phyloP scores from a whole-genome alignment of 2,113 vertebrate species.

The Scophthalmus maximus region DNA sequence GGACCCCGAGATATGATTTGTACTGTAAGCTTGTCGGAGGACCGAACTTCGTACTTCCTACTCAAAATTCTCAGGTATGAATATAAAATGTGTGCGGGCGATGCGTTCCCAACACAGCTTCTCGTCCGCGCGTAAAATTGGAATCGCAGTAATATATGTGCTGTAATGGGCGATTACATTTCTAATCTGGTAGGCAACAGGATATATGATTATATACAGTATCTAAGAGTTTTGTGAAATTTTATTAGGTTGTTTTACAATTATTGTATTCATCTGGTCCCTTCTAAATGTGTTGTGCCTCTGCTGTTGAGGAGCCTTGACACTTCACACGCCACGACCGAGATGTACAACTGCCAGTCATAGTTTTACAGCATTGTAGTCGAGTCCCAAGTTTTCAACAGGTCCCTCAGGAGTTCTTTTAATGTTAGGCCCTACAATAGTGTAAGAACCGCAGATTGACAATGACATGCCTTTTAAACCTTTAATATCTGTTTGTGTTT shows the following conservation, averaged over 20 bases:
- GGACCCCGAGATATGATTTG: conserved; percentile 81
- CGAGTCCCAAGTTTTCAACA: conserved; percentile 30
- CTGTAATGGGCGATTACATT: background rate
- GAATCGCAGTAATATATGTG: background rate
- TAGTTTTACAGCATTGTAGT: conserved; percentile 45
- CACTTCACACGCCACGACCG: background rate
- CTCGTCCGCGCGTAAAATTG: background rate
- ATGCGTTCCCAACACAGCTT: background rate
- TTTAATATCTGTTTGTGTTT: background rate
- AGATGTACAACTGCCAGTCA: conserved; percentile 54
- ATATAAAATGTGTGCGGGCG: conserved; percentile 1
- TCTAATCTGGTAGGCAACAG: background rate
- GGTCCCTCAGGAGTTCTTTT: conserved; percentile 8
- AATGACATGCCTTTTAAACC: background rate
- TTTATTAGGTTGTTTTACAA: background rate
- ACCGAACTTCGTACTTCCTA: conserved; percentile 77
- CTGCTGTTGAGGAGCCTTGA: conserved; percentile 1
- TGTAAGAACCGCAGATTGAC: conserved; percentile 2
- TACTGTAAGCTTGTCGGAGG: conserved; percentile 95
- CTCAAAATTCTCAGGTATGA: conserved; percentile 91
- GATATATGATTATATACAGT: background rate
- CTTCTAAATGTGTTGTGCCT: background rate
- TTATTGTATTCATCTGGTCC: background rate
- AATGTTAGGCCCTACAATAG: background rate
- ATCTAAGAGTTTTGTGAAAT: background rate